Percentiles rank a stretch among this genome's conserved stretches.
Evolutionary conservation across 2,797 vertebrate genomes (phyloP).

Genomic region (Sebastes wilsoni): DNA sequence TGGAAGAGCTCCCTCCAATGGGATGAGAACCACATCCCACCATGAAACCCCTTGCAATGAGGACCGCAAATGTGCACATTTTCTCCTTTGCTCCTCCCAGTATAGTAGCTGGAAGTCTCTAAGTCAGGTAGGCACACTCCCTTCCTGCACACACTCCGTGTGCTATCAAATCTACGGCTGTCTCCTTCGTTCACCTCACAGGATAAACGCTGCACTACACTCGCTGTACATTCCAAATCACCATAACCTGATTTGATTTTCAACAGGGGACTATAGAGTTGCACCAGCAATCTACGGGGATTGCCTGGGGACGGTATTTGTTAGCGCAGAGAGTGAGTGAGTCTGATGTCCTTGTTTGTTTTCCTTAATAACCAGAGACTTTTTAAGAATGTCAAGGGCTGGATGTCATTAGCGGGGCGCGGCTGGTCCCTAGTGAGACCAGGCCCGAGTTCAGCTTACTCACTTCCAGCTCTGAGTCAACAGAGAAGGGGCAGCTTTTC

Average conservation of each 20-base stretch:
- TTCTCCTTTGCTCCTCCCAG: conserved; percentile 4
- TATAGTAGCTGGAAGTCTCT: conserved; percentile 4
- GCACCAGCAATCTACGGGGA: conserved; percentile 39
- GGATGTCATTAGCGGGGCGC: conserved; percentile 79
- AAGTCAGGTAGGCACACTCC: conserved; percentile 20
- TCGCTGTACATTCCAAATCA: conserved; percentile 39
- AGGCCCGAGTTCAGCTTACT: conserved; percentile 76
- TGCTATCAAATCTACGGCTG: conserved; percentile 34
- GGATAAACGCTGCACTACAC: conserved; percentile 23
- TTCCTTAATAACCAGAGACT: conserved; percentile 77
- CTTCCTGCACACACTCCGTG: conserved; percentile 1
- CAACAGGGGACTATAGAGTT: conserved; percentile 49
- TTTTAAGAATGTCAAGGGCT: conserved; percentile 78
- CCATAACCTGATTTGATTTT: conserved; percentile 55
- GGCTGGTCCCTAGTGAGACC: conserved; percentile 69
- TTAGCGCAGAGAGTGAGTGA: conserved; percentile 62
- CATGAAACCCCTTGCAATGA: conserved; percentile 43
- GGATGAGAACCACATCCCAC: conserved; percentile 63
- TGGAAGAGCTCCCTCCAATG: conserved; percentile 74
- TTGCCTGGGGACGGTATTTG: conserved; percentile 58
- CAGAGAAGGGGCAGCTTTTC: conserved; percentile 70
- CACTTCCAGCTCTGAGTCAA: conserved; percentile 79
- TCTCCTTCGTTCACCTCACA: conserved; percentile 36
- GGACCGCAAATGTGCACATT: conserved; percentile 4
- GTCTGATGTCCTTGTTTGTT: conserved; percentile 75